A percentile compares a stretch with the other conserved stretches of the same genome.
Evolutionary conservation across 2,888 invertebrate genomes (phyloP).

Genomic region (Andrena marginata): DNA sequence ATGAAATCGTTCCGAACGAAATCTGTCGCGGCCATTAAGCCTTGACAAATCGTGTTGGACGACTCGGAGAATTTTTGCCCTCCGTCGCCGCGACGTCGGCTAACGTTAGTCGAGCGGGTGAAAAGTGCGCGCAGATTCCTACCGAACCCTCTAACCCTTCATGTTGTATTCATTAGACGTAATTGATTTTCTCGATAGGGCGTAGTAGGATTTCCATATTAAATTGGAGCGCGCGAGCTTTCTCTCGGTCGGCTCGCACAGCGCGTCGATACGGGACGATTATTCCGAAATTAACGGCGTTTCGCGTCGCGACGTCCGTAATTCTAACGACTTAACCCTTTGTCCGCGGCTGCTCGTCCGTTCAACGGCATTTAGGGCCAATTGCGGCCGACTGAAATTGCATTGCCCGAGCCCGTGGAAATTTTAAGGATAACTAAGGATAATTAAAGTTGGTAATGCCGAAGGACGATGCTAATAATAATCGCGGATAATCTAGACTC

Average conservation of each 20-base stretch:
- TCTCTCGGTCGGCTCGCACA: slow-evolving; percentile 27
- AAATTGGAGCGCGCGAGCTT: slow-evolving; percentile 73
- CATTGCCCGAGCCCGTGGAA: not conserved
- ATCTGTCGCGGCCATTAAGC: slow-evolving; percentile 44
- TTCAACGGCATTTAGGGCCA: slow-evolving; percentile 27
- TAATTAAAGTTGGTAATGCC: not conserved
- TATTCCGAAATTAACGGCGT: slow-evolving; percentile 76
- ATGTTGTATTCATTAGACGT: slow-evolving; percentile 81
- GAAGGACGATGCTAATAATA: too few relatives aligned
- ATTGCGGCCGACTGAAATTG: not conserved
- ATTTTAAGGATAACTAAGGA: not conserved
- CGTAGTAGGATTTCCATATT: slow-evolving; percentile 77
- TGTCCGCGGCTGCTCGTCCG: slow-evolving; percentile 32
- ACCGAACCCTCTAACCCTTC: slow-evolving; percentile 74
- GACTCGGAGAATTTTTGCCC: slow-evolving; percentile 60
- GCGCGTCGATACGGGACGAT: slow-evolving; percentile 69
- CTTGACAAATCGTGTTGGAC: slow-evolving; percentile 50
- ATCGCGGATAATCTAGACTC: not conserved
- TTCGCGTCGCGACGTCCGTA: slow-evolving; percentile 58
- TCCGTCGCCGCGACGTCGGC: not conserved
- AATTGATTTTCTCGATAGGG: slow-evolving; percentile 81
- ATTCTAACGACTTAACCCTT: slow-evolving; percentile 74
- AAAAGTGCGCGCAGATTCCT: slow-evolving; percentile 60
- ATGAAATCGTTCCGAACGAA: slow-evolving; percentile 42
- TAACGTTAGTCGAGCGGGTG: slow-evolving; percentile 28